Conservation (phyloP, 2,113 vertebrate species). For the Melanotaenia duboulayi region DNA sequence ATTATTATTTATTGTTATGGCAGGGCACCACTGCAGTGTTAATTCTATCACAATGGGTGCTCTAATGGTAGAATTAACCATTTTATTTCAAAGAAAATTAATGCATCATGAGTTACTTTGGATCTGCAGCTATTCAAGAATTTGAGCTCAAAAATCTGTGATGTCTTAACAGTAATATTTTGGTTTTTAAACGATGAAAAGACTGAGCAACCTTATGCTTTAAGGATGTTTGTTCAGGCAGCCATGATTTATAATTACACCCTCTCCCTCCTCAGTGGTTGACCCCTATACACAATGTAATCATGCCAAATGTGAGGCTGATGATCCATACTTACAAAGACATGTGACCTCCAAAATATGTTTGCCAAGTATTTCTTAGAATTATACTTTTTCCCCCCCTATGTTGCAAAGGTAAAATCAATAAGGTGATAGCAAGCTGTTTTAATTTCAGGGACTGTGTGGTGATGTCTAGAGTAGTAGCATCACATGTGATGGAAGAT, state of each 20-base stretch:
- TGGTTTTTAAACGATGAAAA: not conserved
- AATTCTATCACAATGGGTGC: constrained; percentile 25
- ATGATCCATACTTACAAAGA: not conserved
- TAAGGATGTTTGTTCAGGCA: not conserved
- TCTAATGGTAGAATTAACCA: constrained; percentile 29
- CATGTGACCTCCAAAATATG: constrained; percentile 1
- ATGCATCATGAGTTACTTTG: not conserved
- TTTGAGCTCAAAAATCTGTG: not conserved
- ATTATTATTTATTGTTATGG: constrained; percentile 62
- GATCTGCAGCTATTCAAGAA: not conserved
- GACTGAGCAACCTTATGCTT: not conserved
- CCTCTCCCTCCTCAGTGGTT: not conserved
- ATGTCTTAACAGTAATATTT: not conserved
- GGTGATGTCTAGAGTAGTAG: constrained; percentile 22
- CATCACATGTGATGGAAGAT: constrained; percentile 22
- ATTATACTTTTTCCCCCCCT: not conserved
- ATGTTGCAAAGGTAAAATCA: constrained; percentile 23
- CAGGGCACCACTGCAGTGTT: constrained; percentile 15
- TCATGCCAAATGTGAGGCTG: not conserved
- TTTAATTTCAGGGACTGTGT: constrained; percentile 33
- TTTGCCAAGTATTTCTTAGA: not conserved
- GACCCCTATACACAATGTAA: not conserved
- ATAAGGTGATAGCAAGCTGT: constrained; percentile 12
- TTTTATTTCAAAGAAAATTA: constrained; percentile 15
- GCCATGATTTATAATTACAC: not conserved